These are phyloP conservation scores for Chitala chitala DNA, from an alignment of 2,113 vertebrate species.

Conservation along the genomic window DNA sequence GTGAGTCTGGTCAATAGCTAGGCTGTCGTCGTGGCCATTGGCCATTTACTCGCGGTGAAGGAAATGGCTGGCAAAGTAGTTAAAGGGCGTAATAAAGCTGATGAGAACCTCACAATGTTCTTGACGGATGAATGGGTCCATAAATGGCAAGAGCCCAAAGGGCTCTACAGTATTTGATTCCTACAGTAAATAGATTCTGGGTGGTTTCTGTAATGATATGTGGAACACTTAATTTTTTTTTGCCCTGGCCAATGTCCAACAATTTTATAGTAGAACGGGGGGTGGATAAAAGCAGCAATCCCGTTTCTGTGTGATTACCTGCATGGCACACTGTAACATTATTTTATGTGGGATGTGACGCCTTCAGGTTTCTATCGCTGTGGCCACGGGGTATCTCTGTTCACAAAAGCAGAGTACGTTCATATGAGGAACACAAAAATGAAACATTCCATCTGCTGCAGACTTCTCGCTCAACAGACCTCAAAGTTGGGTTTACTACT, in stretches of 20 bases:
- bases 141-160: not conserved
- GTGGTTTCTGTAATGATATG: conserved; percentile 4
- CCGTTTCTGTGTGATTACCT: not conserved
- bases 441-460: not conserved
- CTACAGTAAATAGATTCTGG: not conserved
- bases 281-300: not conserved
- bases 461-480: not conserved
- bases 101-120: not conserved
- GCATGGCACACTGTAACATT: not conserved
- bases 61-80: not conserved
- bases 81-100: not conserved
- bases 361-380: not conserved
- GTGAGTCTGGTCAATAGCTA: no score
- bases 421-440: conserved; percentile 8
- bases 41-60: not conserved
- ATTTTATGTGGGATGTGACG: not conserved
- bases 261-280: conserved; percentile 4
- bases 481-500: not conserved
- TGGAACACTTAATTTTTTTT: not conserved
- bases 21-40: no score
- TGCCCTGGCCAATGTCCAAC: not conserved
- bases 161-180: not conserved
- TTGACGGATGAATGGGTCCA: not conserved
- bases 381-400: not conserved
- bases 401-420: no score